These are phyloP conservation scores for Anthonomus grandis DNA, from an alignment of 1,140 invertebrate genomes.

Conservation along the genomic window DNA sequence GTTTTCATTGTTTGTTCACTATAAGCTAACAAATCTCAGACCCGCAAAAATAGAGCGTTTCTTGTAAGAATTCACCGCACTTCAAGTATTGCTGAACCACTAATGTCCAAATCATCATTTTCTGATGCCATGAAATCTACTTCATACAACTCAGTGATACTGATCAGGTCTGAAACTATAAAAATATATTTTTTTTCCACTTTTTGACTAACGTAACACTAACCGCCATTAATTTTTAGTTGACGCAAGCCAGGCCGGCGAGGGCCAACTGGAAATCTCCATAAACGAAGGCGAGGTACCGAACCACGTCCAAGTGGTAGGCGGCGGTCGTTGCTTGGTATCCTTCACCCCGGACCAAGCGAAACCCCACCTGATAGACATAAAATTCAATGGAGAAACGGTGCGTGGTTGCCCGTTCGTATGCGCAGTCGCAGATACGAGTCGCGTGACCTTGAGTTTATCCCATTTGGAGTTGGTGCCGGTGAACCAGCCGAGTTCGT, in stretches of 20 bases:
- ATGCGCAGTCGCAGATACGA: slow-evolving; percentile 76
- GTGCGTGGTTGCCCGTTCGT: slow-evolving; percentile 90
- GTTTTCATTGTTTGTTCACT: too few species aligned
- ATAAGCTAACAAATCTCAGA: too few species aligned
- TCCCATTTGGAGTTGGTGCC: slow-evolving; percentile 82
- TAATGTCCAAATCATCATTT: too few species aligned
- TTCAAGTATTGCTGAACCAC: too few species aligned
- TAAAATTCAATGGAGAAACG: slow-evolving; percentile 96
- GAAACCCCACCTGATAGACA: slow-evolving; percentile 92
- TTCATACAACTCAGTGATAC: too few species aligned
- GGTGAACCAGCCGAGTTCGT: slow-evolving; percentile 80
- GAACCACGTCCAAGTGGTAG: slow-evolving; percentile 94
- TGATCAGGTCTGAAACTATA: too few species aligned
- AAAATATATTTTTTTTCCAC: too few species aligned
- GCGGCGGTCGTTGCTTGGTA: slow-evolving; percentile 89
- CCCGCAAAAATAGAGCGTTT: too few species aligned
- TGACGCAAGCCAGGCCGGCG: slow-evolving; percentile 92
- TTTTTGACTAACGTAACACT: too few species aligned
- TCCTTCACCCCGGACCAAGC: slow-evolving; percentile 92
- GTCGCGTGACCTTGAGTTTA: slow-evolving; percentile 73
- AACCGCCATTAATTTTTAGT: slow-evolving; percentile 67
- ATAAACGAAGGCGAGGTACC: slow-evolving; percentile 98
- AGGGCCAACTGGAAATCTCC: slow-evolving; percentile 96
- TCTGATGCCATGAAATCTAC: too few species aligned
- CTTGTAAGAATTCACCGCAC: too few species aligned